phyloP scores from a whole-genome alignment of 2,888 invertebrate genomes.

The Litoditis marina region DNA sequence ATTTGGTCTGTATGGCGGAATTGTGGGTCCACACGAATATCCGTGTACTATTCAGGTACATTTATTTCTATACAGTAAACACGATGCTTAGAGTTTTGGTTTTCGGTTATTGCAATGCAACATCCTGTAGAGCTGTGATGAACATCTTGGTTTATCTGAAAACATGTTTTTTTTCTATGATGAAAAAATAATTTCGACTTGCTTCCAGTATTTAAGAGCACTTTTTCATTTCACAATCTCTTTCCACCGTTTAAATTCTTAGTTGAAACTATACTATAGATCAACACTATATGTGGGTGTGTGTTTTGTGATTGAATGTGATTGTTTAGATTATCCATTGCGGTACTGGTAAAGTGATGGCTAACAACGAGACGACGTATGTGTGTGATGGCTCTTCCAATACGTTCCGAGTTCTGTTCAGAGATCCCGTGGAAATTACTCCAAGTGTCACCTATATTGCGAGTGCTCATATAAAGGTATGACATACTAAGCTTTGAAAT shows the following conservation, averaged over 20 bases:
- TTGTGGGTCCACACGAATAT: constrained; percentile 76
- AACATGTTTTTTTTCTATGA: background rate
- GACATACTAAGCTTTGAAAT: too few species aligned
- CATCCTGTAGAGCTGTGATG: too few species aligned
- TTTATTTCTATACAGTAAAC: too few species aligned
- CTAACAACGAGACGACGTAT: constrained; percentile 75
- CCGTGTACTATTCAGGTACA: constrained; percentile 74
- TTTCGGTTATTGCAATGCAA: too few species aligned
- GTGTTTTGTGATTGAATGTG: background rate
- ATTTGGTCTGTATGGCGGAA: constrained; percentile 80
- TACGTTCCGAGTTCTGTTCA: constrained; percentile 69
- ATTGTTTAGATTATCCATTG: constrained; percentile 71
- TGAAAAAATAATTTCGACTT: too few species aligned
- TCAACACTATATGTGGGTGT: too few species aligned
- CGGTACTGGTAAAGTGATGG: constrained; percentile 74
- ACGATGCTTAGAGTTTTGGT: too few species aligned
- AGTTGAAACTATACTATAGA: too few species aligned
- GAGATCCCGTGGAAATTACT: constrained; percentile 75
- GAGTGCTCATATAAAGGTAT: constrained; percentile 68
- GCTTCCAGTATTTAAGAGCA: too few species aligned
- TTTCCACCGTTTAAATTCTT: too few species aligned
- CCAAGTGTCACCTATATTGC: constrained; percentile 79
- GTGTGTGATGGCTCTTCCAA: constrained; percentile 78
- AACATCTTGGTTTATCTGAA: background rate
- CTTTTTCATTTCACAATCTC: too few species aligned